Evolutionary conservation across 2,113 vertebrate genomes (phyloP), one percentile per base, ranked within the genome.

Genomic region (Triplophysa tibetana): DNA sequence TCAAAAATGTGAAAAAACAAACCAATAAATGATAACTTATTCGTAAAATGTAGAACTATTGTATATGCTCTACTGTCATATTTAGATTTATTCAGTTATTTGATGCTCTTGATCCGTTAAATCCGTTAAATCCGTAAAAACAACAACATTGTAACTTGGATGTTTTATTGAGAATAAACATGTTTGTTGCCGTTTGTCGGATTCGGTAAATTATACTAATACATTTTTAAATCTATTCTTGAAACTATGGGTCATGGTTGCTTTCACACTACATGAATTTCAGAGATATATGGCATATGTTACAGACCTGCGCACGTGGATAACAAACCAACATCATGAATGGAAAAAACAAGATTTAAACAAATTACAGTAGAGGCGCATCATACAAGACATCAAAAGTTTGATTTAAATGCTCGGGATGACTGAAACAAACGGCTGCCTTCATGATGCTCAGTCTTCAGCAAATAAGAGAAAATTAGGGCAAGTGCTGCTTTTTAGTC

Each of bases 401-500:
- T 14, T 10, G 1, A 9, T 9, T 58, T 23, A 74, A 56, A n/a
- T 16, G 7, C 14, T 7, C 12, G 6, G 21, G 16, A 50, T 17
- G 13, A 26, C 13, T 26, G 16, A 3, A 76, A 33, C 61, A 16
- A 4, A 65, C 29, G n/a, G 16, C 23, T 9, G 23, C 4, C 2
- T 6, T 45, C 43, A 45, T 23, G 12, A 48, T 64, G 58, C 33
- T 48, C 38, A 11, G 41, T 21, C 14, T 50, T 41, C 3, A 19
- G 24, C 13, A 52, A 75, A 75, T 45, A n/a, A 26, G n/a, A 33
- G 21, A 10, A 45, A 75, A 75, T 63, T 75, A 75, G 43, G 41
- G 73, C 43, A 64, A 64, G 43, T n/a, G 60, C 19, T 61, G 21
- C 21, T 61, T 74, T 63, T 50, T 75, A 75, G 43, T n/a, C 23